Conservation (phyloP, 2,797 vertebrate species). For the Okamejei kenojei region DNA sequence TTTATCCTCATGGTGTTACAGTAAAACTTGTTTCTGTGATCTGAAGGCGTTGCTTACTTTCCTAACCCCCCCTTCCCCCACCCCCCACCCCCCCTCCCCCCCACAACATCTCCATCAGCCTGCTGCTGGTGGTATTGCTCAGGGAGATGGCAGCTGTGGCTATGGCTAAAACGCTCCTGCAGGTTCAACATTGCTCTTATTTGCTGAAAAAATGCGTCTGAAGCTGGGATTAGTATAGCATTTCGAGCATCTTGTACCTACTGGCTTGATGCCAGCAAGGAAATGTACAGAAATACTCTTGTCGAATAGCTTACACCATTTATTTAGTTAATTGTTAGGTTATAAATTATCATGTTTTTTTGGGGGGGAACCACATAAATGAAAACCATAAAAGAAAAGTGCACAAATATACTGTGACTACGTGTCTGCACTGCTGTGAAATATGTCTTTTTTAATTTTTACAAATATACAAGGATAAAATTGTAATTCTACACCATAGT, state of each 20-base stretch:
- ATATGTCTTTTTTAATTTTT: constrained; percentile 2
- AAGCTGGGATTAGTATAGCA: background rate
- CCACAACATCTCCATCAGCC: background rate
- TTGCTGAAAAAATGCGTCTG: background rate
- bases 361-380: background rate
- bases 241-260: constrained; percentile 16
- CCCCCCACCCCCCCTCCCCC: background rate
- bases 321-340: constrained; percentile 9
- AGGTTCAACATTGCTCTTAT: constrained; percentile 6
- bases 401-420: constrained; percentile 29
- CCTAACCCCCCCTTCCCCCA: background rate
- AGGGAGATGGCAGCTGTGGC: constrained; percentile 31
- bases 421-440: constrained; percentile 19
- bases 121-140: background rate
- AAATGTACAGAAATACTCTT: background rate
- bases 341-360: background rate
- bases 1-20: background rate
- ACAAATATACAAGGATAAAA: background rate
- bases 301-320: background rate
- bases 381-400: constrained; percentile 13
- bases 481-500: background rate
- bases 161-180: constrained; percentile 17
- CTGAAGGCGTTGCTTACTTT: background rate
- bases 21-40: background rate
- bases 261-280: background rate